A percentile compares a stretch with the other conserved stretches of the same genome.
phyloP scores from a whole-genome alignment of 2,113 vertebrate species.

The Kobus ellipsiprymnus region DNA sequence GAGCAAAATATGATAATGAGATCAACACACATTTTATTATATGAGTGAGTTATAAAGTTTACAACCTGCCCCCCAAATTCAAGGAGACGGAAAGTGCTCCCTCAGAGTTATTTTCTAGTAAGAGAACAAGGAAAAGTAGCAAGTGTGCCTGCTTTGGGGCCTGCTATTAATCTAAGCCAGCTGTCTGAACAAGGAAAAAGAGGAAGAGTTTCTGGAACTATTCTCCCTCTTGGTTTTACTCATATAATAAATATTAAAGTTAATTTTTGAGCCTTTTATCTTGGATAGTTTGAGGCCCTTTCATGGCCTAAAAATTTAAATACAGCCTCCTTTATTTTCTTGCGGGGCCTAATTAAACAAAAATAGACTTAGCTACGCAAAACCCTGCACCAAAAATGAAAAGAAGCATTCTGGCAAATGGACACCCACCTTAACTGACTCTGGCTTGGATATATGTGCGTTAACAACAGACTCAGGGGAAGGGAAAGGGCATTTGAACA shows the following conservation, averaged over 20 bases:
- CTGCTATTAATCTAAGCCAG: conserved; percentile 18
- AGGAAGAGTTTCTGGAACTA: background rate
- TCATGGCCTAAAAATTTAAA: conserved; percentile 65
- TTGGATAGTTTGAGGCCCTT: conserved; percentile 17
- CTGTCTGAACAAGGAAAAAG: background rate
- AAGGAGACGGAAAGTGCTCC: background rate
- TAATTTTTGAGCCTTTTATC: conserved; percentile 55
- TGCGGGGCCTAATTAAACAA: conserved; percentile 60
- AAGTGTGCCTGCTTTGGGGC: background rate
- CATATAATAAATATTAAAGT: conserved; percentile 57
- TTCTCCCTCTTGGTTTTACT: conserved; percentile 43
- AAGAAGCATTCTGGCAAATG: conserved; percentile 30
- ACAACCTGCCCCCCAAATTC: background rate
- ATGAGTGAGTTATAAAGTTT: conserved; percentile 20
- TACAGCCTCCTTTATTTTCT: conserved; percentile 54
- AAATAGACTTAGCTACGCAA: conserved; percentile 42
- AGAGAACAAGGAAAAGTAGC: conserved; percentile 5
- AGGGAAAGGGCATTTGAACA: background rate
- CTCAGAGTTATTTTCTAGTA: background rate
- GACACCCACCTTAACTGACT: background rate
- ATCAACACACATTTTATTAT: background rate
- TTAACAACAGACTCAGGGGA: conserved; percentile 26
- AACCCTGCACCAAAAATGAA: conserved; percentile 16
- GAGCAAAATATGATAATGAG: background rate
- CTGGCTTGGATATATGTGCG: background rate